Base-by-base conservation (phyloP, 1,140 invertebrate species). In the Coenobita brevimanus region DNA sequence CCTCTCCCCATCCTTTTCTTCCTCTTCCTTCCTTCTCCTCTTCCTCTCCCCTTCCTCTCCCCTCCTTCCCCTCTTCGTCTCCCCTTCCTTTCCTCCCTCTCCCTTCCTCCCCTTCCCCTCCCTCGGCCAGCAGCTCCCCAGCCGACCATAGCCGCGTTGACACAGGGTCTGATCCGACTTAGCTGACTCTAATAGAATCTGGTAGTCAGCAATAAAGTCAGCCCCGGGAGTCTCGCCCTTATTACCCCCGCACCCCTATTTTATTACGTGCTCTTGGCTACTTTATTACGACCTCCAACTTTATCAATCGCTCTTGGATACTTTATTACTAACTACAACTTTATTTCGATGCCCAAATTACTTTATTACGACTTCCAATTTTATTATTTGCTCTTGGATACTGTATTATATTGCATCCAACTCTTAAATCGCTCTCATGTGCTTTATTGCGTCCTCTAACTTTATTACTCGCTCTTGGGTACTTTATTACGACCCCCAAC, bases 151-250 rank as follows among this genome's bases (percentile, higher is more conserved):
- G 62, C n/a, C 62, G 27, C 69, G 83, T 86, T 86, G 83, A 86
- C 83, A 50, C 41, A 78, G 46, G 75, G 41, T 41, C 73, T 86
- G 78, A 86, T 86, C 83, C 71, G 75, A 67, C 73, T 86, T 64
- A 86, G 83, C 83, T 75, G 57, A 38, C 57, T 50, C 57, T 86
- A 86, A 86, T 86, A 86, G 78, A 86, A 86, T 78, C 75, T 86
- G 83, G 43, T 71, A 78, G 83, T 79, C 71, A 79, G 73, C 73
- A 79, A 78, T 78, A 86, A 78, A 50, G 71, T 54, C n/a, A 17
- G 46, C 6, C 46, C 17, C 46, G 46, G 46, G 46, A 50, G 6
- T 50, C 46, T 50, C 46, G 46, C 75, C 62, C 83, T 79, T 86
- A 86, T 86, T 86, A 86, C 38, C 50, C 17, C 36, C 27, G 33